Conservation (phyloP, 2,888 invertebrate species). For the Matsumyia berberina region DNA sequence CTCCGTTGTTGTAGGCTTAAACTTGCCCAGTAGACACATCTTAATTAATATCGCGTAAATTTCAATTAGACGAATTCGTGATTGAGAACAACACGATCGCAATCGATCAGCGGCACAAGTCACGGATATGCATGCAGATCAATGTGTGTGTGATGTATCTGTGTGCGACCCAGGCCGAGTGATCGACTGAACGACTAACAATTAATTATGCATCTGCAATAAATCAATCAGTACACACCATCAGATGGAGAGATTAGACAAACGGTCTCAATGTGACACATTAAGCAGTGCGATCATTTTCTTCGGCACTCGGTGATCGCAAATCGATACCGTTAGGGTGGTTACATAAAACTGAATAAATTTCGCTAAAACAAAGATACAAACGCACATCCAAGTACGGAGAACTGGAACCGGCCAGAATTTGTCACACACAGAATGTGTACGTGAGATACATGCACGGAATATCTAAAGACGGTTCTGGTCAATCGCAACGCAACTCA, state of each 20-base stretch:
- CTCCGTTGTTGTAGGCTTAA: neutral
- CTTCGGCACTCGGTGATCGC: conserved; percentile 25
- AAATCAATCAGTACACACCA: conserved; percentile 64
- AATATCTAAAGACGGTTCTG: conserved; percentile 45
- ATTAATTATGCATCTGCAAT: conserved; percentile 63
- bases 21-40: conserved; percentile 44
- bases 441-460: conserved; percentile 26
- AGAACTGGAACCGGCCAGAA: conserved; percentile 16
- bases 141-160: conserved; percentile 7
- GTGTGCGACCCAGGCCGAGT: conserved; percentile 28
- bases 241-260: conserved; percentile 38
- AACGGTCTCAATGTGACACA: conserved; percentile 34
- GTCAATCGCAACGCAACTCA: conserved; percentile 14
- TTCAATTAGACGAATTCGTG: conserved; percentile 73
- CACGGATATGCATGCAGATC: neutral
- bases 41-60: conserved; percentile 76
- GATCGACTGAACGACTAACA: conserved; percentile 57
- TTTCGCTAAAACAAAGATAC: neutral
- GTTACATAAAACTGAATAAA: conserved; percentile 47
- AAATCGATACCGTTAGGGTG: conserved; percentile 25
- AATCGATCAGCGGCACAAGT: conserved; percentile 73
- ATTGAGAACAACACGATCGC: conserved; percentile 73
- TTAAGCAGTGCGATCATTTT: conserved; percentile 26
- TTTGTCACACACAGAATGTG: conserved; percentile 39
- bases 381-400: conserved; percentile 5